Evolutionary conservation across 2,113 vertebrate genomes (phyloP), one percentile per base, ranked within the genome.

Genomic region (Suncus etruscus): DNA sequence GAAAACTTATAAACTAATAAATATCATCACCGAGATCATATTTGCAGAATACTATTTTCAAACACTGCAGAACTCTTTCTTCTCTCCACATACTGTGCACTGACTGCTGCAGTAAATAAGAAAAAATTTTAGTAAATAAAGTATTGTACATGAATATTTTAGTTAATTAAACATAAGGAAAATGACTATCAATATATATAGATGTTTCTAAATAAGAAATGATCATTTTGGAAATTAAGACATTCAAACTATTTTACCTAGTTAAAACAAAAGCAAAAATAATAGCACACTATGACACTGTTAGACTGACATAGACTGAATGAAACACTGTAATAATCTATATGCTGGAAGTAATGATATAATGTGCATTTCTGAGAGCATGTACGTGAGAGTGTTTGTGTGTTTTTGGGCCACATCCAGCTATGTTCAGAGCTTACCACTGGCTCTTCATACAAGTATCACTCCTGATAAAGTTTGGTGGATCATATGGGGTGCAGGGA

Each of bases 191-290:
- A 75, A 63, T 61, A 51, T 29, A 66, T 32, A 31, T 39, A 31
- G 20, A 80, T 11, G n/a, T 76, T 86, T 83, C 48, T 54, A 94
- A 63, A 91, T 63, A 45, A 32, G 24, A 86, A 76, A 45, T 69
- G 22, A 54, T 61, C 86, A 83, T 58, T 90, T 80, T 27, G 68
- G 31, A 2, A 94, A 80, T 90, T 47, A 76, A 61, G 66, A 69
- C 10, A 91, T 66, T 89, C 70, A 74, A 82, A 58, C 4, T 87
- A 92, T 95, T 83, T 76, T 86, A 69, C 50, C 72, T 66, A 29
- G 78, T 91, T 87, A 86, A 94, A 58, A 6, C 51, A 86, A 83
- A 86, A 91, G 78, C 32, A 18, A 54, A 65, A 32, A 76, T 58
- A 32, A 76, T 6, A 87, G 66, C 11, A n/a, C 25, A 29, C 11